phyloP scores from a whole-genome alignment of 1,140 invertebrate genomes.

The Chironomus tepperi region DNA sequence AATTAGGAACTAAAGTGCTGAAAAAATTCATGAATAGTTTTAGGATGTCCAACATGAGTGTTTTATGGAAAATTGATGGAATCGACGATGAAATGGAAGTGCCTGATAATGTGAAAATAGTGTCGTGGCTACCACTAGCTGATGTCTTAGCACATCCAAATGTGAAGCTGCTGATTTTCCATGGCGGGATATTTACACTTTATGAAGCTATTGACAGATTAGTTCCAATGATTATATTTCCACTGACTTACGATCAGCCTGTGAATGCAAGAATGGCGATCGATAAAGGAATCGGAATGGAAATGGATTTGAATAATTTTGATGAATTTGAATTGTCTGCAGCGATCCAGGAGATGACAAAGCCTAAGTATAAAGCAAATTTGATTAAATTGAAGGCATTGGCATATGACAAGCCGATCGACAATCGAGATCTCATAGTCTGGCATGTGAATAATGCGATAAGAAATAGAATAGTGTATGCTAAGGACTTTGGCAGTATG shows the following conservation, averaged over 20 bases:
- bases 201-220: too few species aligned
- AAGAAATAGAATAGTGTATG: neutral
- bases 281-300: slow-evolving; percentile 32
- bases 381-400: neutral
- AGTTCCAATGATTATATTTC: too few species aligned
- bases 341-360: slow-evolving; percentile 35
- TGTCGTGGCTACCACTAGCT: neutral
- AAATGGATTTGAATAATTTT: slow-evolving; percentile 37
- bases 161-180: too few species aligned
- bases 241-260: neutral
- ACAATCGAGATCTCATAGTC: neutral
- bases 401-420: neutral
- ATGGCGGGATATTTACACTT: too few species aligned
- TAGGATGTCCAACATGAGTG: neutral
- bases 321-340: slow-evolving; percentile 33
- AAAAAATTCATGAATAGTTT: neutral
- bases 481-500: too few species aligned
- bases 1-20: neutral
- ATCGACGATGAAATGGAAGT: neutral
- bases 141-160: neutral
- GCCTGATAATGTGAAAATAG: neutral
- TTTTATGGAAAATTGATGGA: neutral
- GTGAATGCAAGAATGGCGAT: neutral
- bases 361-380: neutral
- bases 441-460: neutral